Base-by-base conservation (phyloP, 2,113 vertebrate genomes). In the Hippocampus comes region DNA sequence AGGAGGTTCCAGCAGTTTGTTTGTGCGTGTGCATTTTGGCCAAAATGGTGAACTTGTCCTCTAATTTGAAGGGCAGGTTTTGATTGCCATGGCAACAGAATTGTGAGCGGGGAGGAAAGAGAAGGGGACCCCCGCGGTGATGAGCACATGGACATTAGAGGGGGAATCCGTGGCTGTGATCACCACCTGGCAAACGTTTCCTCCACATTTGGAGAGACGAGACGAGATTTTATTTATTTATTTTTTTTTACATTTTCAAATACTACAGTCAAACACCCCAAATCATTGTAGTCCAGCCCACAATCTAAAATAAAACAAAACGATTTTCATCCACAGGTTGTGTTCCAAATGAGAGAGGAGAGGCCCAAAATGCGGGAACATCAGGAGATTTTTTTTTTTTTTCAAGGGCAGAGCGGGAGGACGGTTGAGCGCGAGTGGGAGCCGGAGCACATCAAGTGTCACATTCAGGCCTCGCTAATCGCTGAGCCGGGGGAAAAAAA, bases 31-130 rank as follows among this genome's bases (percentile, higher is more conserved):
- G 9, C 21, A 10, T 55, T n/a, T 56, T 56, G 21, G 21, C 53
- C 76, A 23, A 56, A 56, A 38, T 9, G 21, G 53, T 23, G 21
- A 23, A 56, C 21, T 56, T n/a, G 53, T 56, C 53, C 53, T 11
- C 53, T 83, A 70, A 79, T 90, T 79, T 89, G 69, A 72, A 61
- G 79, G 80, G 84, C 86, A 86, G 86, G 83, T 88, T 87, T 81
- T 75, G 77, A 81, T 80, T 81, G 61, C 78, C 74, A 68, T 80
- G 78, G 77, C 34, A 79, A 84, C 48, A 6, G 48, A 17, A 51
- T 51, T 51, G 48, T 51, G 48, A 18, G 17, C 5, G 48, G 3
- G 48, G 3, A 17, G 34, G 34, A 59, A 34, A 61, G n/a, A 27
- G 64, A 72, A 69, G 63, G 65, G 30, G 65, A 46, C 56, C 51